Percentiles rank a stretch among this genome's conserved stretches.
These are phyloP conservation scores for Myiagra hebetior DNA, from an alignment of 2,113 vertebrate genomes.

Conservation along the genomic window DNA sequence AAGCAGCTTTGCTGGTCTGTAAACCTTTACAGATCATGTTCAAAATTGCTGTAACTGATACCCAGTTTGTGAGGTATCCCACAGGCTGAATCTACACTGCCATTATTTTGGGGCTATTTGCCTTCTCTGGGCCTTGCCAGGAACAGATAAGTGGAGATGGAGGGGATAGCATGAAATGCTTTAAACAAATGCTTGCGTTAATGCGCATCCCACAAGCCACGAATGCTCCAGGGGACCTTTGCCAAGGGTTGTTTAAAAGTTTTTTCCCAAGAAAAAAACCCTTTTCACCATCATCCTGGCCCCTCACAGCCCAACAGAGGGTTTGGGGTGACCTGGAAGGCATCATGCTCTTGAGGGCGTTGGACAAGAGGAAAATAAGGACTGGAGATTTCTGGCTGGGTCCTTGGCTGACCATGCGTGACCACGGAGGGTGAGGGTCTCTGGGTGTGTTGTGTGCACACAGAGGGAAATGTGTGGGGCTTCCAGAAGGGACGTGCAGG, in stretches of 20 bases:
- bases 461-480: accelerated
- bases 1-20: neutral
- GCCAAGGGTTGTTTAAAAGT: neutral
- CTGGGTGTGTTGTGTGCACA: neutral
- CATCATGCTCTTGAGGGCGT: accelerated
- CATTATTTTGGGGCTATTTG: neutral
- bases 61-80: neutral
- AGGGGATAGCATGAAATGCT: neutral
- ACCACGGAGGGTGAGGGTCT: neutral
- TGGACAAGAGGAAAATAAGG: neutral
- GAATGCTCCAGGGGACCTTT: neutral
- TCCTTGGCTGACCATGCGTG: accelerated
- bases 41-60: neutral
- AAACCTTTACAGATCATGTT: neutral
- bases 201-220: neutral
- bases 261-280: neutral
- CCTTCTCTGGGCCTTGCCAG: neutral
- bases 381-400: neutral
- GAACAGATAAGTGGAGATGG: neutral
- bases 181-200: neutral
- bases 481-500: accelerated
- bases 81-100: neutral
- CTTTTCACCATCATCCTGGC: neutral
- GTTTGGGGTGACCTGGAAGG: neutral
- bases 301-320: neutral